These are phyloP conservation scores for Leucoma salicis DNA, from an alignment of 2,888 invertebrate species.

Conservation along the genomic window DNA sequence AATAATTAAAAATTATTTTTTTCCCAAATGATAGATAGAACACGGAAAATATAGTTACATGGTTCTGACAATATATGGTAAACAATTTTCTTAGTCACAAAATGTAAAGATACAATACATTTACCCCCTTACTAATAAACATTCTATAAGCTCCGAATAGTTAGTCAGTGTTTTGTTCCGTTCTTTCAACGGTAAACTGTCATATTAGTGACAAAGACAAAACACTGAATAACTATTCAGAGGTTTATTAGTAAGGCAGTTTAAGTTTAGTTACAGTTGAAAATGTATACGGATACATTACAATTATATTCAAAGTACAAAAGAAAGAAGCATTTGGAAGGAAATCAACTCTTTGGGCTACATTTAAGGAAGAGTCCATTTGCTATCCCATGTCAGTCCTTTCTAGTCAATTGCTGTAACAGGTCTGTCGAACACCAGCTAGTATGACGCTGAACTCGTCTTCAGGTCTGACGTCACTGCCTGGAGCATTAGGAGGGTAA, in stretches of 20 bases:
- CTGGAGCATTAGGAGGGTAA: constrained; percentile 67
- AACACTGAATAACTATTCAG: too few relatives aligned
- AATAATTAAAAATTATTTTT: constrained; percentile 30
- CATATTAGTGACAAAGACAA: too few relatives aligned
- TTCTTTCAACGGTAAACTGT: too few relatives aligned
- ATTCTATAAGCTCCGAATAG: too few relatives aligned
- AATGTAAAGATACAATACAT: constrained; percentile 21
- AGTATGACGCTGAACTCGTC: constrained; percentile 95
- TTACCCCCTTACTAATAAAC: too few relatives aligned
- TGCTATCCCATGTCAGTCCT: constrained; percentile 46
- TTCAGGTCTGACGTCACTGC: constrained; percentile 85
- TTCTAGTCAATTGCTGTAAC: constrained; percentile 87
- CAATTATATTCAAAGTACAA: constrained; percentile 29
- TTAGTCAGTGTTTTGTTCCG: too few relatives aligned
- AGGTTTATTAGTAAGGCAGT: too few relatives aligned
- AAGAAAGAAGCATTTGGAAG: constrained; percentile 27
- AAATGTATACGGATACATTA: constrained; percentile 24
- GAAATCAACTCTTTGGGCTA: constrained; percentile 56
- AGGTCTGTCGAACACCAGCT: constrained; percentile 93
- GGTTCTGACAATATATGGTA: constrained; percentile 13
- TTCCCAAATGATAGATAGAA: constrained; percentile 27
- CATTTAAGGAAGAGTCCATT: constrained; percentile 52
- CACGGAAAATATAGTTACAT: constrained; percentile 2
- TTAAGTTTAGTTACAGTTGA: constrained; percentile 24
- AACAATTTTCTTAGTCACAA: constrained; percentile 16